phyloP scores from a whole-genome alignment of 37 sponge, comb jelly and placozoan species.

The Petrosia ficiformis region DNA sequence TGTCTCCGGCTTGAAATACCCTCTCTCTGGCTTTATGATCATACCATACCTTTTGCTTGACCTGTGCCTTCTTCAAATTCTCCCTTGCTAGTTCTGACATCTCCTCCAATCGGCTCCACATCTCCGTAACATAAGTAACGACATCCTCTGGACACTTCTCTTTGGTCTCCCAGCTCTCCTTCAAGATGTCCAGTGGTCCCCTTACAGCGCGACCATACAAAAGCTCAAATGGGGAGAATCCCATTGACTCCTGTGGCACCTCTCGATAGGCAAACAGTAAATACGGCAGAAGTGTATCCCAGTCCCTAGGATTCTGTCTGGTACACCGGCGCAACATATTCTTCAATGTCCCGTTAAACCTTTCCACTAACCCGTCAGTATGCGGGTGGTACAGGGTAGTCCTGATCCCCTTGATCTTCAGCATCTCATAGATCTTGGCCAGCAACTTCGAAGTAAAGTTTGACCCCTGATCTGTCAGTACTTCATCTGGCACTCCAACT shows the following conservation, averaged over 20 bases:
- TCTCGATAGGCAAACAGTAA: no score
- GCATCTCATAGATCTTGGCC: slow-evolving; percentile 16
- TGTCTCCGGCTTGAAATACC: neutral
- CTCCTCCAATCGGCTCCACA: slow-evolving; percentile 14
- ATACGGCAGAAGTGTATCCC: slow-evolving; percentile 28
- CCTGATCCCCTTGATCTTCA: slow-evolving; percentile 25
- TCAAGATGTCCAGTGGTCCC: slow-evolving; percentile 19
- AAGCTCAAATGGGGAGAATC: no score
- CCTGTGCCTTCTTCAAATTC: slow-evolving; percentile 12
- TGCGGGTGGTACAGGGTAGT: slow-evolving; percentile 45
- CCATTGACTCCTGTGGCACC: no score
- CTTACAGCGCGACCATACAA: no score
- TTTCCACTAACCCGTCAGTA: slow-evolving; percentile 27
- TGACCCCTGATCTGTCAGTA: slow-evolving; percentile 32
- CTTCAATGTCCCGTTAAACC: slow-evolving; percentile 32
- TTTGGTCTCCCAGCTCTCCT: slow-evolving; percentile 17
- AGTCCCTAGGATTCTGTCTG: neutral
- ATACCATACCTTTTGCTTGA: slow-evolving; percentile 16
- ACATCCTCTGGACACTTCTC: slow-evolving; percentile 9
- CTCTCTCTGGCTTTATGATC: slow-evolving; percentile 7
- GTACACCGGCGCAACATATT: neutral
- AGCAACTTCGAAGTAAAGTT: slow-evolving; percentile 16
- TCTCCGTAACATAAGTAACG: slow-evolving; percentile 4
- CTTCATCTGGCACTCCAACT: slow-evolving; percentile 29
- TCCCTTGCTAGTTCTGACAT: slow-evolving; percentile 14